Conservation (phyloP, 2,797 vertebrate genomes). For the Catharus ustulatus region DNA sequence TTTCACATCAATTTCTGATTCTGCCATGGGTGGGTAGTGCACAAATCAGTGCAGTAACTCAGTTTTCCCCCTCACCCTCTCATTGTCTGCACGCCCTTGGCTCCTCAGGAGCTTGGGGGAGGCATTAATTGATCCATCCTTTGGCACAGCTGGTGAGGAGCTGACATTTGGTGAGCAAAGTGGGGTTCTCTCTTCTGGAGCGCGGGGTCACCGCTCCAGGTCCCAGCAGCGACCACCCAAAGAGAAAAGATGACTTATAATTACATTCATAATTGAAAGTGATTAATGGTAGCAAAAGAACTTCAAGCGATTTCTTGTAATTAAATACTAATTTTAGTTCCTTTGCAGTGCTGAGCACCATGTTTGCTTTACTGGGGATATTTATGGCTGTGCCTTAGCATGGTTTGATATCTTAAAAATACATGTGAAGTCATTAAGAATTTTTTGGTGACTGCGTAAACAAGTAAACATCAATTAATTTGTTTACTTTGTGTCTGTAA, state of each 20-base stretch:
- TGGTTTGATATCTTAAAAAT: slow-evolving; percentile 44
- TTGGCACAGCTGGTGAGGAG: neutral
- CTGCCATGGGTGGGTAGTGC: neutral
- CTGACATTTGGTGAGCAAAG: neutral
- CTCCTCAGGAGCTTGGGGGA: neutral
- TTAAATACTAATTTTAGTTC: slow-evolving; percentile 74
- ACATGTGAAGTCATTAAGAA: slow-evolving; percentile 67
- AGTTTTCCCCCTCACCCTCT: neutral
- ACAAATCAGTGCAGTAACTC: neutral
- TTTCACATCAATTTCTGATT: neutral
- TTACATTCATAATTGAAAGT: slow-evolving; percentile 73
- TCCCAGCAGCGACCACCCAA: slow-evolving; percentile 68
- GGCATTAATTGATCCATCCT: neutral
- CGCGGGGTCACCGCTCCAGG: neutral
- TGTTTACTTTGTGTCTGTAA: slow-evolving; percentile 54
- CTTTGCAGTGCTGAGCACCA: slow-evolving; percentile 62
- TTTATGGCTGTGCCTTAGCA: slow-evolving; percentile 62
- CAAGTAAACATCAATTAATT: slow-evolving; percentile 66
- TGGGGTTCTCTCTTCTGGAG: neutral
- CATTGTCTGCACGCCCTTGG: neutral
- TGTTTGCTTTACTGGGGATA: slow-evolving; percentile 71
- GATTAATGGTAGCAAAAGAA: slow-evolving; percentile 75
- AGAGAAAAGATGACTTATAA: slow-evolving; percentile 69
- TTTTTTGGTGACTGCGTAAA: slow-evolving; percentile 45
- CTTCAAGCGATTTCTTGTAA: slow-evolving; percentile 72